A percentile compares a stretch with the other conserved stretches of the same genome.
phyloP scores from a whole-genome alignment of 2,888 invertebrate genomes.

The Sarcophaga variegata region DNA sequence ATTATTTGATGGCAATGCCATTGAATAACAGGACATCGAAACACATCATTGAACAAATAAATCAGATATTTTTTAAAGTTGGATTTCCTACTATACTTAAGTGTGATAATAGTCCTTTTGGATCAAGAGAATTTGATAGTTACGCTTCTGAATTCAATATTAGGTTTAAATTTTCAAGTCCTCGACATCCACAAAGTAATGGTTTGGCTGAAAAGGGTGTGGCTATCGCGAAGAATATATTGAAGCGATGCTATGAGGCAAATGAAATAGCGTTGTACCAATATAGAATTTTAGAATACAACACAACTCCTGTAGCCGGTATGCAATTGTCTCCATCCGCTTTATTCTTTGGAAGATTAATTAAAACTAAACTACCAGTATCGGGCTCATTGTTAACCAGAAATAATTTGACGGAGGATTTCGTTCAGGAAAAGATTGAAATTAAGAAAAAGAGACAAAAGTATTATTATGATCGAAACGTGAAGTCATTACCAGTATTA shows the following conservation, averaged over 20 bases:
- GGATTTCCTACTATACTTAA: slow-evolving; percentile 39
- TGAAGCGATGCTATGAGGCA: slow-evolving; percentile 30
- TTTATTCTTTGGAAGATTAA: slow-evolving; percentile 66
- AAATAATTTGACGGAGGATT: slow-evolving; percentile 43
- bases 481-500: slow-evolving; percentile 58
- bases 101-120: slow-evolving; percentile 33
- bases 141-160: slow-evolving; percentile 37
- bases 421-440: slow-evolving; percentile 56
- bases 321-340: slow-evolving; percentile 28
- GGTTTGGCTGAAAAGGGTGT: slow-evolving; percentile 34
- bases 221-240: slow-evolving; percentile 29
- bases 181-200: slow-evolving; percentile 44
- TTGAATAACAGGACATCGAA: no score
- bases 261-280: not conserved
- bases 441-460: slow-evolving; percentile 63
- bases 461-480: slow-evolving; percentile 62
- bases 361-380: slow-evolving; percentile 66
- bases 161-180: slow-evolving; percentile 69
- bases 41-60: not conserved
- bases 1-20: not conserved
- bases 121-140: slow-evolving; percentile 13
- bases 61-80: slow-evolving; percentile 1
- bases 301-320: slow-evolving; percentile 17
- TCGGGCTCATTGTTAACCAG: slow-evolving; percentile 47
- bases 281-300: slow-evolving; percentile 38